Conservation (phyloP, 2,888 invertebrate genomes). For the Phalangium opilio region DNA sequence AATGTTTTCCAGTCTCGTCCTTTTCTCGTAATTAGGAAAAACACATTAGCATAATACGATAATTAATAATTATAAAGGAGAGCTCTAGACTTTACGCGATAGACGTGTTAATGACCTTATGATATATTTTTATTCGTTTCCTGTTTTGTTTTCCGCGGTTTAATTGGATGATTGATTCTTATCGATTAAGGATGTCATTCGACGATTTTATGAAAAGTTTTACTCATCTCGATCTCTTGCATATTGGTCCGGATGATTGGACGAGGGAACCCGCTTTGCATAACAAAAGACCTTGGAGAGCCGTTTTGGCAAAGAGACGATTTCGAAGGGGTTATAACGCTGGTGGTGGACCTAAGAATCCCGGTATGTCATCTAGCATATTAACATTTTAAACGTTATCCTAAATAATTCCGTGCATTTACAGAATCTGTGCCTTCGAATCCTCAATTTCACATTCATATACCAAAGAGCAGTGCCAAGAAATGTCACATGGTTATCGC, state of each 20-base stretch:
- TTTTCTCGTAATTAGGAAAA: no score
- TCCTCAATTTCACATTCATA: constrained; percentile 52
- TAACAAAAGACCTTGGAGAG: constrained; percentile 51
- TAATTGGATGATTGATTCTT: neutral
- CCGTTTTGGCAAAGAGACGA: constrained; percentile 48
- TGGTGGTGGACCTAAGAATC: constrained; percentile 47
- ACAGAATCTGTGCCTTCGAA: constrained; percentile 51
- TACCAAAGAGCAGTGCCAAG: constrained; percentile 44
- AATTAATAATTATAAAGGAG: no score
- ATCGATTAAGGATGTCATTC: constrained; percentile 47
- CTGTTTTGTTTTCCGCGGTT: no score
- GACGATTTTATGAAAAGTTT: constrained; percentile 50
- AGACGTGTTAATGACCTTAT: no score
- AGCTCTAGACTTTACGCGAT: no score
- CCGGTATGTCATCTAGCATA: constrained; percentile 31
- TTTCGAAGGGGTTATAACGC: constrained; percentile 55
- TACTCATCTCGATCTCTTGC: constrained; percentile 51
- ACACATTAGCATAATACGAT: no score
- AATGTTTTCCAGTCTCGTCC: no score
- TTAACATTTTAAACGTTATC: neutral
- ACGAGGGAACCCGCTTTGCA: constrained; percentile 49
- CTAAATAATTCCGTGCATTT: no score
- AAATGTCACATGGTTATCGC: constrained; percentile 58
- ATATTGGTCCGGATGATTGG: constrained; percentile 62
- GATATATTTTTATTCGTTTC: no score